Base-by-base conservation (phyloP, 2,888 invertebrate genomes). In the Rugalucina vietnamica region DNA sequence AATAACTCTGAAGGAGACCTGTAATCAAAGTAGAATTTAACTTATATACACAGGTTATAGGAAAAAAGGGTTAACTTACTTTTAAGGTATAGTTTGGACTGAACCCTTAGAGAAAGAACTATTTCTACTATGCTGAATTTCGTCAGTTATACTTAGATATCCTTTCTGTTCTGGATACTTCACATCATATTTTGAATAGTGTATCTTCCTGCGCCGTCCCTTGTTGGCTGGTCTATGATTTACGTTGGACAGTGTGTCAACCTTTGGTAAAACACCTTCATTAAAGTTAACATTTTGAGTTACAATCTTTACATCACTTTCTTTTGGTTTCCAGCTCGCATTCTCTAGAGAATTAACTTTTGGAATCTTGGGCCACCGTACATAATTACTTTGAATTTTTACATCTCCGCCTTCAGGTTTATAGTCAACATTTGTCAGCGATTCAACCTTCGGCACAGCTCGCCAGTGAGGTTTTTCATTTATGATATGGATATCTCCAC, bases 261-360 rank as follows among this genome's bases (percentile, higher is more conserved):
- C 84, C 85, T 90, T 91, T 29, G 90, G 80, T 24, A 85, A 77
- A 1, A 85, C 79, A 49, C 74, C 84, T 14, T 87, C 87, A 18
- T 76, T 82, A 72, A 84, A 90, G 54, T 89, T 75, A 14, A 83
- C 50, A 39, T 71, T 76, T 18, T 85, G 78, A 18, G 79, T 81
- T 5, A 75, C 79, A 21, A 87, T 83, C 70, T 74, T 81, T 14
- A 83, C 79, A 79, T 83, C 76, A 29, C 81, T 79, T 37, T 69
- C 81, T 37, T 97, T 97, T 0, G 98, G 97, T 84, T 96, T 95
- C 92, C 98, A 98, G 86, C 96, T 96, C 3, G 93, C 92, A 84
- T 99, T 98, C 79, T 86, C 83, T 70, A 88, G 54, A 18, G 88
- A 88, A 36, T 84, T 86, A 14, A 88, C 82, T 72, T 86, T 86